Evolutionary conservation across 1,140 invertebrate species (phyloP), one percentile per base, ranked within the genome.

Genomic region (Contarinia nasturtii): DNA sequence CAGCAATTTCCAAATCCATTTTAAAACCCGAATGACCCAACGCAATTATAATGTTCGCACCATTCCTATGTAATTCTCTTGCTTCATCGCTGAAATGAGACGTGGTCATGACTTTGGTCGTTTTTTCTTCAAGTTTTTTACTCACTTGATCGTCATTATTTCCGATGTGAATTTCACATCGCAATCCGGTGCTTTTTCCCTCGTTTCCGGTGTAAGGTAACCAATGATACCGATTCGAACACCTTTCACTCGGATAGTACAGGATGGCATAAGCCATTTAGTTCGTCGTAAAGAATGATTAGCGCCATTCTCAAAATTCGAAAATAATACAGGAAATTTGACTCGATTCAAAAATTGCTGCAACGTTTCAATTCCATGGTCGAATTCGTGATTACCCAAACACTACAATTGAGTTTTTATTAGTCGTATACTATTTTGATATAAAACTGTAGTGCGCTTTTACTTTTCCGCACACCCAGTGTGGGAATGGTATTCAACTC

Each of bases 381-480:
- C 91, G 56, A 96, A 93, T 64, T 96, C 91, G 56, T 95, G 91
- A 57, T 95, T 96, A 19, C 91, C 91, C 45, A 95, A 67, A 14
- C 78, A 80, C 87, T 3, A 27, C 10, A n/a, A n/a, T n/a, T n/a
- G n/a, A n/a, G n/a, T n/a, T n/a, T n/a, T n/a, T n/a, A n/a, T n/a
- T n/a, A n/a, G n/a, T n/a, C n/a, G n/a, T n/a, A n/a, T n/a, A n/a
- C n/a, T n/a, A n/a, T n/a, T n/a, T n/a, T n/a, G n/a, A n/a, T n/a
- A n/a, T n/a, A n/a, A n/a, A n/a, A n/a, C n/a, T n/a, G n/a, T n/a
- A n/a, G n/a, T n/a, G n/a, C n/a, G n/a, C n/a, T n/a, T n/a, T n/a
- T n/a, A n/a, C n/a, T n/a, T n/a, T n/a, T n/a, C n/a, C n/a, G n/a
- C n/a, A n/a, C n/a, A n/a, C n/a, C n/a, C n/a, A n/a, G n/a, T n/a